These are phyloP conservation scores for Muntiacus reevesi DNA, from an alignment of 2,113 vertebrate species.

Conservation along the genomic window DNA sequence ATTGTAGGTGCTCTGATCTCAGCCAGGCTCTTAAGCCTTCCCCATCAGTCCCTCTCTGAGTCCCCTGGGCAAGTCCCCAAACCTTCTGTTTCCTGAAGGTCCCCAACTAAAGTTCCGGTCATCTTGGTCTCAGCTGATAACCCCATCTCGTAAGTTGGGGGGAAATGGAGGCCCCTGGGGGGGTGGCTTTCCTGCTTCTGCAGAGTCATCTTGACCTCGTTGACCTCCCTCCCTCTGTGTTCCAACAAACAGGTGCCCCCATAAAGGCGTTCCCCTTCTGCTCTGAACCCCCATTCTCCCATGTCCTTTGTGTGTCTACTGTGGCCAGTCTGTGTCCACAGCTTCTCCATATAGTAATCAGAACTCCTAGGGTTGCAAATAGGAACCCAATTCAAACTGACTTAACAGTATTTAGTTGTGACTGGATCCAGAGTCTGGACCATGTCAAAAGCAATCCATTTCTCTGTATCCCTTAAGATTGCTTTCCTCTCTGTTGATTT, in stretches of 20 bases:
- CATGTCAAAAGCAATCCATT: not conserved
- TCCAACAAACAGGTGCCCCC: not conserved
- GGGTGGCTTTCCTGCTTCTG: too few relatives aligned
- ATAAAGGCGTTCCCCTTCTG: not conserved
- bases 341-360: not conserved
- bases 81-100: not conserved
- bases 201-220: too few relatives aligned
- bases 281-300: not conserved
- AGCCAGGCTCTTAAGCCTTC: not conserved
- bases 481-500: not conserved
- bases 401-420: not conserved
- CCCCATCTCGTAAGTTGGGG: not conserved
- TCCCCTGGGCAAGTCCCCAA: not conserved
- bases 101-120: not conserved
- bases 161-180: not conserved
- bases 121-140: not conserved
- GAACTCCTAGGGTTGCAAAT: not conserved
- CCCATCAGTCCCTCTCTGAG: not conserved
- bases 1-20: not conserved
- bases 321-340: not conserved
- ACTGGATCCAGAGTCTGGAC: not conserved
- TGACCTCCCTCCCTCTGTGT: not conserved
- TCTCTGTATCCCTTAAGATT: not conserved
- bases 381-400: not conserved
- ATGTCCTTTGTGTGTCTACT: not conserved